phyloP scores from a whole-genome alignment of 1,140 invertebrate species.

The Maniola jurtina region DNA sequence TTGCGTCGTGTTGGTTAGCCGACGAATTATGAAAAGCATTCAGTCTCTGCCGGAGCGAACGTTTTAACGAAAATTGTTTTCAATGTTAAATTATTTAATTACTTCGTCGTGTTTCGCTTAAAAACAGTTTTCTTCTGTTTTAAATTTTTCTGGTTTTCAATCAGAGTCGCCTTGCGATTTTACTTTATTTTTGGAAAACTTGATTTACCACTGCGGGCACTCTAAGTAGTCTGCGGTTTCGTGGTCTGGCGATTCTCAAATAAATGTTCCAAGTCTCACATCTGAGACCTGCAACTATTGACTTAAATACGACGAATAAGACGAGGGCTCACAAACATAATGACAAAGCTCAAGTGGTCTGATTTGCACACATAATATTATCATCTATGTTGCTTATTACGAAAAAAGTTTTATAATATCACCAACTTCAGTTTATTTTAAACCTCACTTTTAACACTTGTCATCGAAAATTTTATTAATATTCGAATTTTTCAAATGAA shows the following conservation, averaged over 20 bases:
- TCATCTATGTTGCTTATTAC: too few species aligned
- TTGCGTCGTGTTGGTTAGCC: slow-evolving; percentile 7
- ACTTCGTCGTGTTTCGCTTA: slow-evolving; percentile 4
- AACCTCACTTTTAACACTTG: too few species aligned
- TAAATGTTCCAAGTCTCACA: background rate
- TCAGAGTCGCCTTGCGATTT: background rate
- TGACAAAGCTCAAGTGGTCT: too few species aligned
- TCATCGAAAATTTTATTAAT: too few species aligned
- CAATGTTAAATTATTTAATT: slow-evolving; percentile 2
- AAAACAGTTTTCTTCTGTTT: background rate
- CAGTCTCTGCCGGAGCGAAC: background rate
- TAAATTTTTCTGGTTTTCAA: background rate
- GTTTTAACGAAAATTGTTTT: slow-evolving; percentile 8
- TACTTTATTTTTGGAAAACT: background rate
- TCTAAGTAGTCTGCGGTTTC: background rate
- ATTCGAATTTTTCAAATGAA: too few species aligned
- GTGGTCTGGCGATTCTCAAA: background rate
- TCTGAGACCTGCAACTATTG: background rate
- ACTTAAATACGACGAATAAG: too few species aligned
- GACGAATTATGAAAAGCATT: background rate
- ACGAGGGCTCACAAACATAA: too few species aligned
- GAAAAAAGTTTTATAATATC: too few species aligned
- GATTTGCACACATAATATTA: too few species aligned
- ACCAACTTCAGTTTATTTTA: too few species aligned
- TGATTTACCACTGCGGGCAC: background rate